Conservation (phyloP, 2,888 invertebrate species). For the Liodrosophila aerea region DNA sequence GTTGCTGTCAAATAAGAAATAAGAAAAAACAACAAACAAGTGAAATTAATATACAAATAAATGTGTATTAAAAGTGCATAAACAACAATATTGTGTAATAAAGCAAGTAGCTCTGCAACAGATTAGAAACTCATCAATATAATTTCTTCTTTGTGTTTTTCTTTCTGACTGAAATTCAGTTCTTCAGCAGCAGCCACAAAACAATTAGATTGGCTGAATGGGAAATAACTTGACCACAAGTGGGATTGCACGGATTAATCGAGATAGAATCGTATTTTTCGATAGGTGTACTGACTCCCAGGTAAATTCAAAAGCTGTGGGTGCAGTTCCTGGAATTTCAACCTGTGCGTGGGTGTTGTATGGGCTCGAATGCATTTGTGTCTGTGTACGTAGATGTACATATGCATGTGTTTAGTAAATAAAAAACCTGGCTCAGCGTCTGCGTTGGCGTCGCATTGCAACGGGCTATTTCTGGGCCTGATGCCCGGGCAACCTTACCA, state of each 20-base stretch:
- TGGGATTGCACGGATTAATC: constrained; percentile 26
- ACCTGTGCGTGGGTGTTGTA: constrained; percentile 2
- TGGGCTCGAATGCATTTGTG: constrained; percentile 16
- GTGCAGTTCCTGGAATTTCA: background rate
- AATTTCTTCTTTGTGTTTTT: too few relatives aligned
- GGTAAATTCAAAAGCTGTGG: constrained; percentile 36
- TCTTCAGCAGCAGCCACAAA: constrained; percentile 4
- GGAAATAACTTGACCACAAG: constrained; percentile 48
- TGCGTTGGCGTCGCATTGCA: constrained; percentile 12
- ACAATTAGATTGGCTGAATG: constrained; percentile 47
- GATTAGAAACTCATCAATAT: too few relatives aligned
- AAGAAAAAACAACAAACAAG: constrained; percentile 3
- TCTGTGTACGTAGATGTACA: background rate
- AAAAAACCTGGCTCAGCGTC: constrained; percentile 6
- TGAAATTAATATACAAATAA: background rate
- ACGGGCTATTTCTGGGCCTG: constrained; percentile 6
- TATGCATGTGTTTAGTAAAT: constrained; percentile 7
- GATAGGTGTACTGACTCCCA: constrained; percentile 41
- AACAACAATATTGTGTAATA: background rate
- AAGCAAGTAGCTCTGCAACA: too few relatives aligned
- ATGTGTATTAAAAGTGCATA: background rate
- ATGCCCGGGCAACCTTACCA: constrained; percentile 36
- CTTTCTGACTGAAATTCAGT: background rate
- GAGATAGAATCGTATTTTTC: constrained; percentile 31
- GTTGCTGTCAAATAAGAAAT: constrained; percentile 60